Evolutionary conservation across 2,113 vertebrate species (phyloP).

Genomic region (Elachura formosa): DNA sequence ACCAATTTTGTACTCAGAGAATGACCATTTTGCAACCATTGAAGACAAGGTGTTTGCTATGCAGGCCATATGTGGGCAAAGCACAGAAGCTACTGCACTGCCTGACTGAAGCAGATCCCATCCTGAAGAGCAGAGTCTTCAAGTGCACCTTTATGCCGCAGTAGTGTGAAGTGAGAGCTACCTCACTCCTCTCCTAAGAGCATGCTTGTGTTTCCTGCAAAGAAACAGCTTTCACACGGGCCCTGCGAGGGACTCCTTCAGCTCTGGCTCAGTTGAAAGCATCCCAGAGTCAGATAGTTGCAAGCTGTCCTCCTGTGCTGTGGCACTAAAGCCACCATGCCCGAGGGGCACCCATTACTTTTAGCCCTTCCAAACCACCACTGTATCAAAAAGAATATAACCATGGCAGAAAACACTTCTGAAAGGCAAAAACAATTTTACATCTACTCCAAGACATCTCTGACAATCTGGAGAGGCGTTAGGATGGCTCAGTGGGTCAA

Average conservation of each 20-base stretch:
- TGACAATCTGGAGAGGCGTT: background rate
- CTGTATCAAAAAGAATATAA: fast-evolving
- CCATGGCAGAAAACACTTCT: background rate
- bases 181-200: background rate
- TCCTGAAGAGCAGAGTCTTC: background rate
- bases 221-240: background rate
- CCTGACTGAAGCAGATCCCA: background rate
- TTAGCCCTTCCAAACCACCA: too few relatives aligned
- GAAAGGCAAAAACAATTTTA: background rate
- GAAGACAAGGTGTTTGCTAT: background rate
- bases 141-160: fast-evolving
- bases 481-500: background rate
- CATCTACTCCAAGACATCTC: background rate
- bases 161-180: background rate
- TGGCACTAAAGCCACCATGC: background rate
- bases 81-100: background rate
- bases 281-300: background rate
- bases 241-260: background rate
- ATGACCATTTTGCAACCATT: background rate
- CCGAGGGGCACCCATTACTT: fast-evolving
- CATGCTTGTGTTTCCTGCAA: background rate
- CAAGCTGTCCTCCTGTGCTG: background rate
- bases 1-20: background rate
- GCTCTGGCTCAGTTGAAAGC: background rate
- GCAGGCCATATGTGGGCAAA: background rate